These are phyloP conservation scores for Sebastes trivittatus DNA, from an alignment of 2,797 vertebrate species.

Conservation along the genomic window DNA sequence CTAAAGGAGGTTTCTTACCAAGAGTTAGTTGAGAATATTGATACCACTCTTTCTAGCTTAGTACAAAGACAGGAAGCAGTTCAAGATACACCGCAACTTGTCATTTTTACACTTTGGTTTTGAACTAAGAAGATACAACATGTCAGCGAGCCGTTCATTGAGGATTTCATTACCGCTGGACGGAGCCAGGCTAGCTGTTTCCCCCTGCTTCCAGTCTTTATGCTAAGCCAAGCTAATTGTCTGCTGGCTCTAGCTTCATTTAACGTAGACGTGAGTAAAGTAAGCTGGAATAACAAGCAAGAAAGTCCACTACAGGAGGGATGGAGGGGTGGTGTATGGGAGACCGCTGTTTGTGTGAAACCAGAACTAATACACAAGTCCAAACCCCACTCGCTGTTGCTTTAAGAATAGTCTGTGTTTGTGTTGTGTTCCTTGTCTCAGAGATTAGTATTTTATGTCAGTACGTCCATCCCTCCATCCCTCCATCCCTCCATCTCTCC, in stretches of 20 bases:
- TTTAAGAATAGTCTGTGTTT: not conserved
- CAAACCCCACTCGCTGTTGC: not conserved
- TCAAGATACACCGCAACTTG: not conserved
- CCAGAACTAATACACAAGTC: not conserved
- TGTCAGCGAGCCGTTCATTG: not conserved
- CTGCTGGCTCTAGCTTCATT: too few relatives aligned
- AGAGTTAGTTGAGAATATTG: not conserved
- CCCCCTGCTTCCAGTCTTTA: too few relatives aligned
- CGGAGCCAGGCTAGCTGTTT: too few relatives aligned
- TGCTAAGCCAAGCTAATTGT: rapidly evolving
- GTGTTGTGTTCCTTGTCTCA: not conserved
- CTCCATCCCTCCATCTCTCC: not conserved
- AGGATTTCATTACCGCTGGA: too few relatives aligned
- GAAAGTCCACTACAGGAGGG: not conserved
- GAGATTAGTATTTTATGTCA: not conserved
- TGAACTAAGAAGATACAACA: not conserved
- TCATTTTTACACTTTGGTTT: not conserved
- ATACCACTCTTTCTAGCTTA: not conserved
- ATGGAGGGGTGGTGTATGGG: too few relatives aligned
- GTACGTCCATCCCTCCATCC: not conserved
- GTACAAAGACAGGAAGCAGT: not conserved
- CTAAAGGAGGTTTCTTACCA: not conserved
- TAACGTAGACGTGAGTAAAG: too few relatives aligned
- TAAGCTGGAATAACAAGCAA: not conserved
- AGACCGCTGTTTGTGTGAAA: too few relatives aligned